Conservation (phyloP, 1,140 invertebrate species). For the Teleogryllus occipitalis region DNA sequence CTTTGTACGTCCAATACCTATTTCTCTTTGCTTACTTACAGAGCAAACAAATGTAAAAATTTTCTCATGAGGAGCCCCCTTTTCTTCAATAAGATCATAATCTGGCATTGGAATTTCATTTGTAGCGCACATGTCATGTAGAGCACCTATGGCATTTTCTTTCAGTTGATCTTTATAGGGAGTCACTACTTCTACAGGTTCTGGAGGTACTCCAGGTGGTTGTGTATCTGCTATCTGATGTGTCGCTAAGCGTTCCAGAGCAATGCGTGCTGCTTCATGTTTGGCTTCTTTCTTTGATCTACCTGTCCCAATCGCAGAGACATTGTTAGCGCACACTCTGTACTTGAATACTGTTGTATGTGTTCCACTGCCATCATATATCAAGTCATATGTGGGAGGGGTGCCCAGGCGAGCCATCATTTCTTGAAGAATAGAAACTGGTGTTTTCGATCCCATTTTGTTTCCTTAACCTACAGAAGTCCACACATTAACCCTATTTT, state of each 20-base stretch:
- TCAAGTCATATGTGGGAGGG: constrained; percentile 57
- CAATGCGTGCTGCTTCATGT: constrained; percentile 52
- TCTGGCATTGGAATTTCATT: constrained; percentile 51
- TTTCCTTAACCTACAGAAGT: too few relatives aligned
- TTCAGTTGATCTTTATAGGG: constrained; percentile 35
- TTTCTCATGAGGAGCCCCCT: constrained; percentile 62
- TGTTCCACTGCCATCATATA: constrained; percentile 57
- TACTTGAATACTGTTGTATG: constrained; percentile 65
- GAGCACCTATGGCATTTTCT: constrained; percentile 45
- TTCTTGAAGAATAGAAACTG: constrained; percentile 64
- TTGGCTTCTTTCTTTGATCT: constrained; percentile 64
- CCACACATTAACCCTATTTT: too few relatives aligned
- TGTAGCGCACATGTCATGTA: constrained; percentile 52
- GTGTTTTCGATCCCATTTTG: constrained; percentile 45
- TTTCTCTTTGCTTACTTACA: constrained; percentile 47
- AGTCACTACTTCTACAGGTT: neutral
- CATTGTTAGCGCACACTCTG: constrained; percentile 40
- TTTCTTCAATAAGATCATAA: constrained; percentile 53
- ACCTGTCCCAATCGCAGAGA: constrained; percentile 45
- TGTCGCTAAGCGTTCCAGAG: constrained; percentile 38
- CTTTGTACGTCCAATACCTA: constrained; percentile 42
- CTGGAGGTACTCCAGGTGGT: too few relatives aligned
- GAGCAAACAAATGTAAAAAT: constrained; percentile 58
- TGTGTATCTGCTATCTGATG: too few relatives aligned
- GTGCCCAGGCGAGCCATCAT: constrained; percentile 51